Percentiles rank a stretch among this genome's conserved stretches.
Evolutionary conservation across 2,888 invertebrate species (phyloP).

Genomic region (Agrochola lota): DNA sequence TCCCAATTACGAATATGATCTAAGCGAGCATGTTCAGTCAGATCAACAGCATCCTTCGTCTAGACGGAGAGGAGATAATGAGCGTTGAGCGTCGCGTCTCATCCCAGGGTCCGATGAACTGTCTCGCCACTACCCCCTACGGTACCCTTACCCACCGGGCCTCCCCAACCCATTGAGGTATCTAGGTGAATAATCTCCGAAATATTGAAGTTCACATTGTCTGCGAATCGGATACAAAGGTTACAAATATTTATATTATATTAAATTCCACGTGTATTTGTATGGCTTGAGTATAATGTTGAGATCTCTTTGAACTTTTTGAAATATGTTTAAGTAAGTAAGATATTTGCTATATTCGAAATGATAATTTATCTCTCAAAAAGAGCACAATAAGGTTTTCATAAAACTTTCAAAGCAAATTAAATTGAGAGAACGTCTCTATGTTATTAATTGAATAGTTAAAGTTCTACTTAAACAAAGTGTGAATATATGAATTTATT

Average conservation of each 20-base stretch:
- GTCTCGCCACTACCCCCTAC: slow-evolving; percentile 76
- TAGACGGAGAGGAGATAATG: slow-evolving; percentile 77
- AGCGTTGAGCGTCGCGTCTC: slow-evolving; percentile 70
- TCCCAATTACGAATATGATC: slow-evolving; percentile 47
- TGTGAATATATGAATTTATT: slow-evolving; percentile 28
- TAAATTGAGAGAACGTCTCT: slow-evolving; percentile 9
- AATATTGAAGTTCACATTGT: slow-evolving; percentile 53
- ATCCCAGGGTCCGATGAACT: slow-evolving; percentile 83
- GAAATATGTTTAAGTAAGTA: background rate
- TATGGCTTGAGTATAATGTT: slow-evolving; percentile 1
- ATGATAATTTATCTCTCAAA: background rate
- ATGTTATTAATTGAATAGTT: slow-evolving; percentile 22
- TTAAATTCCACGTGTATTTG: slow-evolving; percentile 22
- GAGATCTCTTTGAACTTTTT: slow-evolving; percentile 18
- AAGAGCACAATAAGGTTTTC: background rate
- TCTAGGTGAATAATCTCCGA: slow-evolving; percentile 52
- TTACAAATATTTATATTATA: slow-evolving; percentile 32
- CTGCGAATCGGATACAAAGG: slow-evolving; percentile 29
- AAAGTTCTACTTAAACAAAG: slow-evolving; percentile 34
- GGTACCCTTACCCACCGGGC: slow-evolving; percentile 55
- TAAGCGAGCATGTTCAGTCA: slow-evolving; percentile 36
- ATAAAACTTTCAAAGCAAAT: slow-evolving; percentile 14
- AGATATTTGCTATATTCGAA: background rate
- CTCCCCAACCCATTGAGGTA: slow-evolving; percentile 51
- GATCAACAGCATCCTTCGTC: slow-evolving; percentile 68